A percentile compares a stretch with the other conserved stretches of the same genome.
These are phyloP conservation scores for Watsonalla binaria DNA, from an alignment of 2,888 invertebrate genomes.

Conservation along the genomic window DNA sequence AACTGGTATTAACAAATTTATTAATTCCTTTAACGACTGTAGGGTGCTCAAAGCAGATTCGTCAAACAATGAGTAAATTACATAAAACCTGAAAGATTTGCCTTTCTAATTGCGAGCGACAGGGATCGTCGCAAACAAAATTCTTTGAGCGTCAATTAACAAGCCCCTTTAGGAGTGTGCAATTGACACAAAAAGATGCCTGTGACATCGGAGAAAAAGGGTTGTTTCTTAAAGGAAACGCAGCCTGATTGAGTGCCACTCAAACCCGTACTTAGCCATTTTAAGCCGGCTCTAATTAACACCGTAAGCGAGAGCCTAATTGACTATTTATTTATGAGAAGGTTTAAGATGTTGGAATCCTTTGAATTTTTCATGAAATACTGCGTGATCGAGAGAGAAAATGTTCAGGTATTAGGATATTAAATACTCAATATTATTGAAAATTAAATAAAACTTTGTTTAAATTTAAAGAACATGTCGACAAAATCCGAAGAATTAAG, in stretches of 20 bases:
- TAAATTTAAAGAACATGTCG: too few species aligned
- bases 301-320: constrained; percentile 40
- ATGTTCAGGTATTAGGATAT: too few species aligned
- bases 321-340: constrained; percentile 35
- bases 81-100: constrained; percentile 27
- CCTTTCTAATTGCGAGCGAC: constrained; percentile 32
- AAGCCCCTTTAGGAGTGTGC: constrained; percentile 40
- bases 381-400: not conserved
- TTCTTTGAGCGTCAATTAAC: constrained; percentile 64
- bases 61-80: constrained; percentile 11
- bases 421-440: too few species aligned
- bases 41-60: not conserved
- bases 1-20: not conserved
- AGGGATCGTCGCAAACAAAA: constrained; percentile 52
- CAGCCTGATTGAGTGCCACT: constrained; percentile 56
- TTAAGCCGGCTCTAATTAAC: constrained; percentile 56
- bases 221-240: constrained; percentile 41
- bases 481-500: too few species aligned
- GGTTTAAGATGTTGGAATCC: not conserved
- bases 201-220: constrained; percentile 67
- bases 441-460: too few species aligned
- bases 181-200: constrained; percentile 63
- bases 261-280: constrained; percentile 48
- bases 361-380: not conserved
- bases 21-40: not conserved